Conservation (phyloP, 2,888 invertebrate species). For the Xylocampa areola region DNA sequence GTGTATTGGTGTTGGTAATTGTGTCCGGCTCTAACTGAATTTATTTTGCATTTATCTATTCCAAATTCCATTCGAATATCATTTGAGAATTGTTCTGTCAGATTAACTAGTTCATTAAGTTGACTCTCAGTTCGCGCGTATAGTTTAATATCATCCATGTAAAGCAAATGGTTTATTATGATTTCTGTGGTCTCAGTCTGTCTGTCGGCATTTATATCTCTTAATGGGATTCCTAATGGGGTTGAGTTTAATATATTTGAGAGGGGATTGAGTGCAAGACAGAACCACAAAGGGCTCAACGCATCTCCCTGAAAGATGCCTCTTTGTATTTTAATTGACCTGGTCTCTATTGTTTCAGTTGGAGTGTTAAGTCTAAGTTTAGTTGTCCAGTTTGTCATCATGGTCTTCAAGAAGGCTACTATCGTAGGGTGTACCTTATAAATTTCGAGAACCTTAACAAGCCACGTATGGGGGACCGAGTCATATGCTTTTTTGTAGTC, state of each 20-base stretch:
- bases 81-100: conserved; percentile 8
- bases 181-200: neutral
- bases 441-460: conserved; percentile 20
- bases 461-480: conserved; percentile 30
- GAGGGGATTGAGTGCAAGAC: conserved; percentile 33
- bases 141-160: too few species aligned
- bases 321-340: conserved; percentile 17
- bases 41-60: conserved; percentile 15
- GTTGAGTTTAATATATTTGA: conserved; percentile 21
- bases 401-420: conserved; percentile 2
- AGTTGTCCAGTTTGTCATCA: conserved; percentile 26
- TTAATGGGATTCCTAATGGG: conserved; percentile 11
- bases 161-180: conserved; percentile 8
- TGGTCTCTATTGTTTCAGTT: conserved; percentile 1
- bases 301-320: conserved; percentile 42
- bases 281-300: conserved; percentile 38
- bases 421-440: conserved; percentile 36
- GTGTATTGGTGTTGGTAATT: conserved; percentile 8
- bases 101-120: conserved; percentile 8
- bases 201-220: neutral
- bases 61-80: conserved; percentile 15
- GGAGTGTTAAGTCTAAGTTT: conserved; percentile 2
- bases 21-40: too few species aligned
- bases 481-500: too few species aligned
- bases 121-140: conserved; percentile 9